Conservation (phyloP, 1,140 invertebrate genomes). For the Helicoverpa armigera region DNA sequence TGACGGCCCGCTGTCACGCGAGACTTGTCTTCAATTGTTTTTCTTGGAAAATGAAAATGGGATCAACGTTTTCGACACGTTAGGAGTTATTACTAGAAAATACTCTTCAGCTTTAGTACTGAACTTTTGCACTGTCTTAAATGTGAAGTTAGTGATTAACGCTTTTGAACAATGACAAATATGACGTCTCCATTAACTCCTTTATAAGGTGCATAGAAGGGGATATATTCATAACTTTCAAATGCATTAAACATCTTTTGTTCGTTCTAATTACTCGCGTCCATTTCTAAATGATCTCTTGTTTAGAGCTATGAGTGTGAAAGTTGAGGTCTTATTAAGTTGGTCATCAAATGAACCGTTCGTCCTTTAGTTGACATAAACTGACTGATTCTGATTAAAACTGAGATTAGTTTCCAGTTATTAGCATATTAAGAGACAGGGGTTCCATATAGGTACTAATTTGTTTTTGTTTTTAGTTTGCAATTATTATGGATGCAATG, state of each 20-base stretch:
- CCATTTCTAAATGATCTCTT: not conserved
- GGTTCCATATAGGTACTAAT: not conserved
- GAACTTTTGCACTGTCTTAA: not conserved
- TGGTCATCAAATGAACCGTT: conserved; percentile 40
- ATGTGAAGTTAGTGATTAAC: not conserved
- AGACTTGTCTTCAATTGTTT: conserved; percentile 8
- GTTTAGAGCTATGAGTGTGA: not conserved
- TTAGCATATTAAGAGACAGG: conserved; percentile 45
- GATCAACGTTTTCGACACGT: not conserved
- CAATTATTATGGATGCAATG: too few species aligned
- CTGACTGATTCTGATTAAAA: conserved; percentile 52
- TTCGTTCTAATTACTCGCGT: conserved; percentile 7
- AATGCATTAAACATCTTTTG: conserved; percentile 11
- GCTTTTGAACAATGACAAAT: not conserved
- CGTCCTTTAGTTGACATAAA: conserved; percentile 46
- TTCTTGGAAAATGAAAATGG: not conserved
- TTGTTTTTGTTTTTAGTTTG: conserved; percentile 26
- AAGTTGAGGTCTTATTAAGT: not conserved
- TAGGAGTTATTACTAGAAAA: conserved; percentile 1
- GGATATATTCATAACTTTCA: conserved; percentile 3
- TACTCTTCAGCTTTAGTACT: not conserved
- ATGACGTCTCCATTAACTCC: conserved; percentile 9
- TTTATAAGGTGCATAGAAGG: not conserved
- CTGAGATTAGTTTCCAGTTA: conserved; percentile 48
- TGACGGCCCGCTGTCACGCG: conserved; percentile 12